Evolutionary conservation across 2,797 vertebrate genomes (phyloP).

Genomic region (Characodon lateralis): DNA sequence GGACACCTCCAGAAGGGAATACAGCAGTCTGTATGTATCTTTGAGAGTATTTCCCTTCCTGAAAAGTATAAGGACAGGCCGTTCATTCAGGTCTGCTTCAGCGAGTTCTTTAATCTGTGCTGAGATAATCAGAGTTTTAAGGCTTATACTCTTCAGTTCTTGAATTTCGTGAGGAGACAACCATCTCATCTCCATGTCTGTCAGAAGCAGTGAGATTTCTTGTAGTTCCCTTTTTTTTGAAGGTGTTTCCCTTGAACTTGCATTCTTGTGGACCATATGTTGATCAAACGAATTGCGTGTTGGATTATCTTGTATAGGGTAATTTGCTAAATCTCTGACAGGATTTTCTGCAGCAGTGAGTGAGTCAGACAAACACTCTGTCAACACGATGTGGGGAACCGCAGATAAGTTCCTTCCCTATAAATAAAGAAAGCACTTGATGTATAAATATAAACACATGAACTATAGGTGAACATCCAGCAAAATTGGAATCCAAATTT

Average conservation of each 20-base stretch:
- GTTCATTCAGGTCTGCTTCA: conserved; percentile 38
- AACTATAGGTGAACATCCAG: background rate
- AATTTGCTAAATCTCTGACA: conserved; percentile 54
- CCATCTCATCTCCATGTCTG: conserved; percentile 45
- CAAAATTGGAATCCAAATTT: conserved; percentile 16
- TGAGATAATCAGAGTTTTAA: conserved; percentile 52
- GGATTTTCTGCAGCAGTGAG: conserved; percentile 70
- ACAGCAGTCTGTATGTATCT: conserved; percentile 54
- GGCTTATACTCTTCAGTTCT: conserved; percentile 27
- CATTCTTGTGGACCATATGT: background rate
- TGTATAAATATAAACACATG: conserved; percentile 49
- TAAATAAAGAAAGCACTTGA: conserved; percentile 63
- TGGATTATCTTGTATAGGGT: conserved; percentile 26
- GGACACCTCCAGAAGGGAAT: conserved; percentile 35
- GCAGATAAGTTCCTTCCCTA: conserved; percentile 73
- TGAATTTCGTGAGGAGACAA: conserved; percentile 44
- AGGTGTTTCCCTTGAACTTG: conserved; percentile 2
- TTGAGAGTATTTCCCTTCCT: conserved; percentile 29
- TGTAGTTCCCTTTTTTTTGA: conserved; percentile 25
- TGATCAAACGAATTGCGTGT: conserved; percentile 16
- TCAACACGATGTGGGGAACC: conserved; percentile 86
- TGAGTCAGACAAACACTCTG: conserved; percentile 78
- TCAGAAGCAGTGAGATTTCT: conserved; percentile 51
- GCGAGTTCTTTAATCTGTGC: conserved; percentile 27
- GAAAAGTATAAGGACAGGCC: conserved; percentile 39